A percentile compares a stretch with the other conserved stretches of the same genome.
phyloP scores from a whole-genome alignment of 2,797 vertebrate species.

The Micromesistius poutassou region DNA sequence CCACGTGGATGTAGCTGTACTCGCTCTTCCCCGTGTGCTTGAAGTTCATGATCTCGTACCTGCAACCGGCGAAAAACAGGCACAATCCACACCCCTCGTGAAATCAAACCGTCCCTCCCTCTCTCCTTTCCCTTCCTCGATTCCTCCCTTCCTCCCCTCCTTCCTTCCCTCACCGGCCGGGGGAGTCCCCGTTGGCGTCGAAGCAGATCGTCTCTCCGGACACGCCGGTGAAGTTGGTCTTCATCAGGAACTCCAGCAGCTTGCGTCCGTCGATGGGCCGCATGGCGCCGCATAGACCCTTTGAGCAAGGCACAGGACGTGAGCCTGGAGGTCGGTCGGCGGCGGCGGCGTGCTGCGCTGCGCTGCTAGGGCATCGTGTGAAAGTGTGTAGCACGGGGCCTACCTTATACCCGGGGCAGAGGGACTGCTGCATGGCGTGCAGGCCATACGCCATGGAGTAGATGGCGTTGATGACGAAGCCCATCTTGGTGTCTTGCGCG shows the following conservation, averaged over 20 bases:
- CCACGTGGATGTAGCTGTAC: constrained; percentile 94
- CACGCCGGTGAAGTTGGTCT: constrained; percentile 93
- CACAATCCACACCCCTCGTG: background rate
- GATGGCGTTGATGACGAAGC: constrained; percentile 97
- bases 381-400: too few relatives aligned
- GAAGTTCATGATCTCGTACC: constrained; percentile 99
- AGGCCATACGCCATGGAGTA: constrained; percentile 97
- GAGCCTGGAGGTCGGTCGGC: background rate
- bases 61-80: constrained; percentile 53
- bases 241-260: constrained; percentile 94
- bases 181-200: constrained; percentile 96
- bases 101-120: background rate
- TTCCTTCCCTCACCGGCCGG: constrained; percentile 81
- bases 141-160: background rate
- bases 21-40: constrained; percentile 86
- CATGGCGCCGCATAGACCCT: constrained; percentile 91
- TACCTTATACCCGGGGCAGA: constrained; percentile 86
- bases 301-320: constrained; percentile 37
- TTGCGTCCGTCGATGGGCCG: constrained; percentile 91
- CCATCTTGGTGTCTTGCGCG: constrained; percentile 98
- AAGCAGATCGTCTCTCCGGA: constrained; percentile 91
- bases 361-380: background rate
- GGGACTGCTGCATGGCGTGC: constrained; percentile 86
- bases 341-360: too few relatives aligned
- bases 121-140: background rate